Base-by-base conservation (phyloP, 2,797 vertebrate genomes). In the Jordanella pulchra region DNA sequence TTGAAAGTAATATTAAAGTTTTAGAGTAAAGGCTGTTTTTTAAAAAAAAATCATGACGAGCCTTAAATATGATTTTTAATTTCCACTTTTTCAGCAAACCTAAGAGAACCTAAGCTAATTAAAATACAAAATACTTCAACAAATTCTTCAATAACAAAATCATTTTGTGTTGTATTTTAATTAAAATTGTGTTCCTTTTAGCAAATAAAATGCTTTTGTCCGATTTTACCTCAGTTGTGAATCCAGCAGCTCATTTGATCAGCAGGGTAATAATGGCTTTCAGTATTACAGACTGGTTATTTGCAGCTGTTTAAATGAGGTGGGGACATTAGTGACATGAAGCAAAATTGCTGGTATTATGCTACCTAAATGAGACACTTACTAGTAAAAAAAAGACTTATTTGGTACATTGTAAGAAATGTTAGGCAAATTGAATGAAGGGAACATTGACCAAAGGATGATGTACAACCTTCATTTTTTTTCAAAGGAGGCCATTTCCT, bases 101-200 rank as follows among this genome's bases (percentile, higher is more conserved):
- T 48, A 18, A 48, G 4, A 6, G n/a, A 44, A 63, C 21, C 35
- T 44, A 6, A 25, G 23, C 11, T 17, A 42, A 2, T 4, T 17
- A 42, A 2, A 3, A 39, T 13, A 61, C 4, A 39, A 23, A 39
- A 61, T n/a, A 35, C 32, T 39, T 39, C 3, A 61, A 39, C 35
- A 2, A 21, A 61, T 61, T 15, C 17, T 48, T 48, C 15, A 39
- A 39, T 39, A 39, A 39, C 45, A 48, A 3, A 47, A 47, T 47
- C 3, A 47, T 47, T 48, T 5, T 48, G 15, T 23, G 6, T 12
- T 4, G 0, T 39, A n/a, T 35, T 21, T 13, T 13, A 11, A 61
- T 39, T 39, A 23, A 60, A 89, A 84, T 85, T 83, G 84, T 69
- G 35, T 82, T 70, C 67, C 81, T 83, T 79, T 78, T 72, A 72